Evolutionary conservation across 1,140 invertebrate genomes (phyloP).

Genomic region (Zaprionus lachaisei): DNA sequence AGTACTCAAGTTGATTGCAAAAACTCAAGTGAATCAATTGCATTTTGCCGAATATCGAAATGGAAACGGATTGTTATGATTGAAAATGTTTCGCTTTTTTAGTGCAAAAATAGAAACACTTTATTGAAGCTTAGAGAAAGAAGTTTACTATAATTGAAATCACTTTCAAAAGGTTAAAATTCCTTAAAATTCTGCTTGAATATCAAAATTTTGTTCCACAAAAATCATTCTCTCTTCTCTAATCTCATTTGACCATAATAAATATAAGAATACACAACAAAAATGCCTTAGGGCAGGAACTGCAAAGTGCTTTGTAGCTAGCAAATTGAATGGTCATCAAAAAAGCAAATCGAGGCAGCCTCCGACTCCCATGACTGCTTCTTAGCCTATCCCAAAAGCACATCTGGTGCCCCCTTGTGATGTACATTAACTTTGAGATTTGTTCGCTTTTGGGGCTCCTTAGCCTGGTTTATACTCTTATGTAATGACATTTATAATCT

Average conservation of each 20-base stretch:
- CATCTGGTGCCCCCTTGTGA: background rate
- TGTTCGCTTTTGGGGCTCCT: constrained; percentile 19
- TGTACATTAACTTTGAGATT: constrained; percentile 38
- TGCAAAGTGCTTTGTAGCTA: constrained; percentile 5
- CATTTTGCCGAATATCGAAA: background rate
- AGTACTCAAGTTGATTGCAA: constrained; percentile 3
- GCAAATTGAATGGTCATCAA: constrained; percentile 50
- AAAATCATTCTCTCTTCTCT: background rate
- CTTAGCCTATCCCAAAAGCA: background rate
- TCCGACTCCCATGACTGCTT: background rate
- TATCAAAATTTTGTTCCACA: background rate
- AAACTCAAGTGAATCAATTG: constrained; percentile 6
- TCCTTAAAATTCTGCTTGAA: background rate
- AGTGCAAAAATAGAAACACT: background rate
- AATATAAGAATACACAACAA: background rate
- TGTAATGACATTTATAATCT: constrained; percentile 55
- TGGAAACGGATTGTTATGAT: constrained; percentile 4
- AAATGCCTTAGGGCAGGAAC: background rate
- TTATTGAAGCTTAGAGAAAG: background rate
- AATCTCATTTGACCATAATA: constrained; percentile 8
- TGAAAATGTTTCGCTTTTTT: background rate
- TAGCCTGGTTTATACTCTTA: constrained; percentile 26
- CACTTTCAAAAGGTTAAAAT: background rate
- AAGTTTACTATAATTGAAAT: background rate
- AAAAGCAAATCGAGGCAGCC: constrained; percentile 15